Conservation (phyloP, 2,888 invertebrate genomes). For the Latheticus oryzae region DNA sequence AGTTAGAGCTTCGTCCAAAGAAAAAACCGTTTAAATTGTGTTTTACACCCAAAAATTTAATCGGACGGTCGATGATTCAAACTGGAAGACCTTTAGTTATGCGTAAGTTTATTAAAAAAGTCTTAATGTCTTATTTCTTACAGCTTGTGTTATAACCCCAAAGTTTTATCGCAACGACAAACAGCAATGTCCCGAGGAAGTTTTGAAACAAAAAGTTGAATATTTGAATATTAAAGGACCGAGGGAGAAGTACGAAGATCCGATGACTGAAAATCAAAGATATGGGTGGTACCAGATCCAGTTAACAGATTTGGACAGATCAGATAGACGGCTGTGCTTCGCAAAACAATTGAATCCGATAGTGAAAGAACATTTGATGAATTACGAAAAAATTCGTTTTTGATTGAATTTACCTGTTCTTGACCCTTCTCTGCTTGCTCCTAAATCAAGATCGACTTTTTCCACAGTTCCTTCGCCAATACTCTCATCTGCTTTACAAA, state of each 20-base stretch:
- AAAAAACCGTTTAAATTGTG: slow-evolving; percentile 60
- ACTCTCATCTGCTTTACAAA: slow-evolving; percentile 64
- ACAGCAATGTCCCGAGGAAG: slow-evolving; percentile 40
- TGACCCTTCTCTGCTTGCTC: slow-evolving; percentile 87
- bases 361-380: slow-evolving; percentile 60
- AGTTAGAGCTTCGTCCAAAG: slow-evolving; percentile 29
- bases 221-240: slow-evolving; percentile 56
- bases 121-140: slow-evolving; percentile 2
- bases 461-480: slow-evolving; percentile 68
- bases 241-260: slow-evolving; percentile 56
- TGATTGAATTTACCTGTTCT: slow-evolving; percentile 77
- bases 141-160: slow-evolving; percentile 50
- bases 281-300: slow-evolving; percentile 66
- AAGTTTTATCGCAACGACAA: slow-evolving; percentile 58
- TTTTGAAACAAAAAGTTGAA: slow-evolving; percentile 53
- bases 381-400: slow-evolving; percentile 59
- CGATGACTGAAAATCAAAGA: slow-evolving; percentile 64
- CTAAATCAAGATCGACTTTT: slow-evolving; percentile 82
- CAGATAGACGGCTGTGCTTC: slow-evolving; percentile 63
- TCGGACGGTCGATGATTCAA: slow-evolving; percentile 53
- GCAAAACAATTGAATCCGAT: slow-evolving; percentile 65
- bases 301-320: slow-evolving; percentile 48
- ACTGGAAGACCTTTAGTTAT: slow-evolving; percentile 50
- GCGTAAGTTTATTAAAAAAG: slow-evolving; percentile 45
- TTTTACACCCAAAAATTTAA: slow-evolving; percentile 55